Percentiles rank a stretch among this genome's conserved stretches.
Conservation (phyloP, 2,797 vertebrate genomes). For the Platalea minor region DNA sequence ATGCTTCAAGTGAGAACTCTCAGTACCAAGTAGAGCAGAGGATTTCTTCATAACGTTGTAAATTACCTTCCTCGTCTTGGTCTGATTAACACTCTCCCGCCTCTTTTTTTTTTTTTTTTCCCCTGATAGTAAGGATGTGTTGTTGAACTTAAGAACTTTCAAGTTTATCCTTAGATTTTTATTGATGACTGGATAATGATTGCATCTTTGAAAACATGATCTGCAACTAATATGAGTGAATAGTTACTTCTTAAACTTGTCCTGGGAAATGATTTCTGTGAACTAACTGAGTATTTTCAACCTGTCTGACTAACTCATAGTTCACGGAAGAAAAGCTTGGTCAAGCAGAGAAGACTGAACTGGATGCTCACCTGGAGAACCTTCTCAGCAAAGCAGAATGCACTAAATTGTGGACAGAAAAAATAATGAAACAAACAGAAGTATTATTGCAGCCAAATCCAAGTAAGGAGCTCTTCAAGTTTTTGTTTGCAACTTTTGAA, state of each 20-base stretch:
- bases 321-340: conserved; percentile 95
- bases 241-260: neutral
- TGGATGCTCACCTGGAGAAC: conserved; percentile 89
- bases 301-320: conserved; percentile 64
- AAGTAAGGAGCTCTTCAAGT: conserved; percentile 77
- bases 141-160: neutral
- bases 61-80: neutral
- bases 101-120: neutral
- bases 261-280: neutral
- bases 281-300: neutral
- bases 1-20: neutral
- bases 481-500: neutral
- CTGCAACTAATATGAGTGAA: neutral
- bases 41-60: neutral
- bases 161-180: neutral
- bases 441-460: conserved; percentile 92
- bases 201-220: neutral
- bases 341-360: conserved; percentile 89
- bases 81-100: neutral
- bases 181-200: neutral
- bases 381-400: conserved; percentile 86
- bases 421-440: conserved; percentile 93
- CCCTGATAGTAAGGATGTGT: neutral
- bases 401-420: conserved; percentile 93
- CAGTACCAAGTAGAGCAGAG: neutral